Evolutionary conservation across 2,113 vertebrate genomes (phyloP), one percentile per base, ranked within the genome.

Genomic region (Pseudorasbora parva): DNA sequence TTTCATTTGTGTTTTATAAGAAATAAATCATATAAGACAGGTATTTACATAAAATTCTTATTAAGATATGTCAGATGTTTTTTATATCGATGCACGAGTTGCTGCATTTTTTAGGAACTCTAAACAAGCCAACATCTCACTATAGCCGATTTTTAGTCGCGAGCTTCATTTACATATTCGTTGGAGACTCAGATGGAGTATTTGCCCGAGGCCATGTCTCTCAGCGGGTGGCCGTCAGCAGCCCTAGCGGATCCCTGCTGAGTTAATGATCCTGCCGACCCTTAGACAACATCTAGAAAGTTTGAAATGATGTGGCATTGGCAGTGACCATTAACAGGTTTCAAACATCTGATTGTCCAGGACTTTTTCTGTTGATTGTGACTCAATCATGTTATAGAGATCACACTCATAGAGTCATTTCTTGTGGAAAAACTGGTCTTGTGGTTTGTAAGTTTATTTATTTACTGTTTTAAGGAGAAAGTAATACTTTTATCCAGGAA

Each of bases 211-310:
- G 68, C 68, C 41, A 23, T 41, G 0, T 72, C 68, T 72, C 43
- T 45, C 68, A 47, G 68, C 11, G 10, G 68, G 68, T 72, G 68
- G 11, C n/a, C n/a, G 41, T 45, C 7, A 72, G 41, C 68, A 72
- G 68, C 41, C 43, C 68, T n/a, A 72, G 41, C 0, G 68, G 25
- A 41, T 72, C 41, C 68, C 68, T 72, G 68, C 68, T 72, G 68
- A 23, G 41, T 23, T 23, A 72, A 72, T 72, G 41, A 72, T 72
- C 41, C n/a, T 72, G 68, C 11, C 11, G n/a, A 25, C 68, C 41
- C 19, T 4, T 41, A 69, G 17, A 69, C 21, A 45, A 15, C 68
- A 47, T 72, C 41, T 23, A 72, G 41, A 47, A 71, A 72, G 69
- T 72, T 23, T 43, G 69, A 64, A 64, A 64, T 64, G 11, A 30